phyloP scores from a whole-genome alignment of 1,140 invertebrate genomes.

The Aphelenchoides avenae region DNA sequence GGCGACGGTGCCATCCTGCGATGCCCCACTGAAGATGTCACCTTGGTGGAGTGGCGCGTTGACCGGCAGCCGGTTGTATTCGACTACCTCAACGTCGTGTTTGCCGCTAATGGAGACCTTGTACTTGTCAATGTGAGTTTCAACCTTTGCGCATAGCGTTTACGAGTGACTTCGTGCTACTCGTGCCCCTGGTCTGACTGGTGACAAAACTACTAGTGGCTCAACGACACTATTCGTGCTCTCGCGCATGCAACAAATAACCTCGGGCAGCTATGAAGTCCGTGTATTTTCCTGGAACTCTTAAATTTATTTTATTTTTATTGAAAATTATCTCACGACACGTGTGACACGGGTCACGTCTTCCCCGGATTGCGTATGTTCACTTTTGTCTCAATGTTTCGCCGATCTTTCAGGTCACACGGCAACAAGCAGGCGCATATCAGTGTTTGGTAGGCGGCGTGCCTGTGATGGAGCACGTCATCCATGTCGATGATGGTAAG shows the following conservation, averaged over 20 bases:
- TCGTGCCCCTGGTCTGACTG: conserved; percentile 52
- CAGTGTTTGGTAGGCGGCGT: conserved; percentile 24
- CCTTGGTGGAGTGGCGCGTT: background rate
- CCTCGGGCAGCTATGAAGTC: conserved; percentile 16
- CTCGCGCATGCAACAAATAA: conserved; percentile 35
- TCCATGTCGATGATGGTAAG: conserved; percentile 39
- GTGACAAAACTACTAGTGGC: no score
- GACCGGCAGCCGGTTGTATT: conserved; percentile 27
- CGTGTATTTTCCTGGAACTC: conserved; percentile 14
- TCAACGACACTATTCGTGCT: no score
- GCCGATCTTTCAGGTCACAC: conserved; percentile 35
- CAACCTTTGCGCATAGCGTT: background rate
- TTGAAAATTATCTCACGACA: conserved; percentile 3
- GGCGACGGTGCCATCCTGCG: conserved; percentile 39
- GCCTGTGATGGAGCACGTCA: conserved; percentile 27
- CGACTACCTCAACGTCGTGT: background rate
- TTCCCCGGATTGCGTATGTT: no score
- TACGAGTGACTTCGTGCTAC: background rate
- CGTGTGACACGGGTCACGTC: background rate
- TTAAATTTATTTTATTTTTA: conserved; percentile 20
- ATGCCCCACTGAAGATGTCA: conserved; percentile 12
- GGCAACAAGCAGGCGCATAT: conserved; percentile 36
- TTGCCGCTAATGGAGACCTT: conserved; percentile 15
- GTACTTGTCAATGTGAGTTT: background rate
- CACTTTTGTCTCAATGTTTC: no score